Evolutionary conservation across 2,113 vertebrate genomes (phyloP), one percentile per base, ranked within the genome.

Genomic region (Phylloscopus trochilus): DNA sequence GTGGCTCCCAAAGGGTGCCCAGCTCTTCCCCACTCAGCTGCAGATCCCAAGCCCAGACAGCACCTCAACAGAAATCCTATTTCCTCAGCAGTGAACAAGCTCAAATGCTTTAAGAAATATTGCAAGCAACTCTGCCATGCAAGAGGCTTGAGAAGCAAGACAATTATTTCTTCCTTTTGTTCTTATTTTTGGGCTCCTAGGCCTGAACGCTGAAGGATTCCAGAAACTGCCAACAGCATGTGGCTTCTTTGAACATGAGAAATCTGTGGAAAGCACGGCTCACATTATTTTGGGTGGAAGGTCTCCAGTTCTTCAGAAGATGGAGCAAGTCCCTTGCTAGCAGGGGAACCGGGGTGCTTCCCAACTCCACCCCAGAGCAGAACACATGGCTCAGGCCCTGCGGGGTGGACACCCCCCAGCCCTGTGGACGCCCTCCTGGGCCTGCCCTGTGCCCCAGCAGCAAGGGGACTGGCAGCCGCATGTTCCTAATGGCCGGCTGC

Each of bases 401-500:
- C 7, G 26, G 69, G 89, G 59, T 53, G 73, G 75, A 64, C 21
- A 44, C 64, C 79, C 27, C 49, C 16, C 28, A 76, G 83, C 86
- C 92, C 96, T 66, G 82, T 15, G 62, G 74, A 89, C 93, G 93
- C 94, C 87, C 74, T 68, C n/a, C 13, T 9, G 10, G 55, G 47
- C 19, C 69, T 67, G 64, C 70, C 95, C 85, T 7, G 3, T 87
- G 95, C 70, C 89, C 87, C 52, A 39, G 86, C 84, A 85, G 93
- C 6, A 2, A 56, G 89, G 87, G 47, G 37, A 85, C 27, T 10
- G 30, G 66, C 89, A 92, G 97, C 92, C 94, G 23, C 89, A 19
- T 4, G 10, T 75, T 96, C 93, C 88, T 98, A 98, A 98, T 96
- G 97, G 95, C 66, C n/a, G 51, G 69, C 96, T 75, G 80, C 31